Evolutionary conservation across 2,888 invertebrate species (phyloP).

Genomic region (Aphidoletes aphidimyza): DNA sequence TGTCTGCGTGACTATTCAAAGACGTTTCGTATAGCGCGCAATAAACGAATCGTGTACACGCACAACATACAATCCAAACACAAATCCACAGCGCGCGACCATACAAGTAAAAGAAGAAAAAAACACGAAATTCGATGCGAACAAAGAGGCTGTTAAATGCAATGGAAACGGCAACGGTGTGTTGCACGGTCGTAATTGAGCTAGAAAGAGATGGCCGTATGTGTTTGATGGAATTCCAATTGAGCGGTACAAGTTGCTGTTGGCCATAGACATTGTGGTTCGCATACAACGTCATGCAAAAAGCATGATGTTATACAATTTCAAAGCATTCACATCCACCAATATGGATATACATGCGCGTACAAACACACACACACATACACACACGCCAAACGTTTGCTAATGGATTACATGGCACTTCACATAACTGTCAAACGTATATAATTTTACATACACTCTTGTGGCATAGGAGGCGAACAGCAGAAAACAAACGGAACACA

Average conservation of each 20-base stretch:
- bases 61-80: background rate
- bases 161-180: background rate
- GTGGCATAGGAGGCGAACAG: constrained; percentile 42
- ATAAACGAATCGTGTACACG: constrained; percentile 25
- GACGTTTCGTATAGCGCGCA: background rate
- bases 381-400: background rate
- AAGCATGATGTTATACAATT: constrained; percentile 39
- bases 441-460: constrained; percentile 17
- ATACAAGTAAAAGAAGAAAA: too few relatives aligned
- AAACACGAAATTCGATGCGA: background rate
- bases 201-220: background rate
- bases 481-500: background rate
- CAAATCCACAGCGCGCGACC: background rate
- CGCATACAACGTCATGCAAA: constrained; percentile 35
- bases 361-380: background rate
- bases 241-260: constrained; percentile 39
- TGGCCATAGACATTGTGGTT: background rate
- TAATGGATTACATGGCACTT: constrained; percentile 52
- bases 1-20: background rate
- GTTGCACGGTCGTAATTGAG: background rate
- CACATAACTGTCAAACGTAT: constrained; percentile 36
- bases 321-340: background rate
- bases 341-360: background rate
- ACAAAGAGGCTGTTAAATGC: background rate
- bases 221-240: constrained; percentile 31